phyloP scores from a whole-genome alignment of 2,888 invertebrate species.

The Acleris holmiana region DNA sequence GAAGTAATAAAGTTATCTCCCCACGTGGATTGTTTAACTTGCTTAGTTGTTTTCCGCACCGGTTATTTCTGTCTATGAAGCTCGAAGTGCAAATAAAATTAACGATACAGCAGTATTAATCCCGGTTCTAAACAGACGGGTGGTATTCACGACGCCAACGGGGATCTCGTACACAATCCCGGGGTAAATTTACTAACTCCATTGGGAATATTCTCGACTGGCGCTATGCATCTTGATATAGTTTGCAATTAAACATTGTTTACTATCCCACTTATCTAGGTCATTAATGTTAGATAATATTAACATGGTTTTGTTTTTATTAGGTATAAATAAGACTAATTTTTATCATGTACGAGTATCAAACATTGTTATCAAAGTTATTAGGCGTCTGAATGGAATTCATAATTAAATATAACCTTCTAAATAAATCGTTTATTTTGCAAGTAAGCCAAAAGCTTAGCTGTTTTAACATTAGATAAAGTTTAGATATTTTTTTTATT shows the following conservation, averaged over 20 bases:
- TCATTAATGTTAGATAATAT: conserved; percentile 10
- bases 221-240: conserved; percentile 26
- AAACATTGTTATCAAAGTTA: too few species aligned
- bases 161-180: conserved; percentile 58
- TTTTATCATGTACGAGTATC: too few species aligned
- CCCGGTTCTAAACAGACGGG: conserved; percentile 61
- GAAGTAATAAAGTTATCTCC: conserved; percentile 61
- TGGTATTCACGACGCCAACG: conserved; percentile 51
- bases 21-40: conserved; percentile 42
- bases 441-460: too few species aligned
- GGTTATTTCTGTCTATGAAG: conserved; percentile 51
- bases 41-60: conserved; percentile 42
- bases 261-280: conserved; percentile 21
- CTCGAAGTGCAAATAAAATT: conserved; percentile 61
- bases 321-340: too few species aligned
- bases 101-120: conserved; percentile 63
- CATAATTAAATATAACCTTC: too few species aligned
- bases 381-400: too few species aligned
- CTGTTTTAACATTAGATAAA: too few species aligned
- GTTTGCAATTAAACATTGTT: conserved; percentile 30
- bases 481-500: too few species aligned
- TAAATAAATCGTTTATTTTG: too few species aligned
- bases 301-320: background rate
- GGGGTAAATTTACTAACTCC: conserved; percentile 59
- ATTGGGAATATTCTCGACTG: conserved; percentile 45